phyloP scores from a whole-genome alignment of 1,140 invertebrate species.

The Hycleus phaleratus region DNA sequence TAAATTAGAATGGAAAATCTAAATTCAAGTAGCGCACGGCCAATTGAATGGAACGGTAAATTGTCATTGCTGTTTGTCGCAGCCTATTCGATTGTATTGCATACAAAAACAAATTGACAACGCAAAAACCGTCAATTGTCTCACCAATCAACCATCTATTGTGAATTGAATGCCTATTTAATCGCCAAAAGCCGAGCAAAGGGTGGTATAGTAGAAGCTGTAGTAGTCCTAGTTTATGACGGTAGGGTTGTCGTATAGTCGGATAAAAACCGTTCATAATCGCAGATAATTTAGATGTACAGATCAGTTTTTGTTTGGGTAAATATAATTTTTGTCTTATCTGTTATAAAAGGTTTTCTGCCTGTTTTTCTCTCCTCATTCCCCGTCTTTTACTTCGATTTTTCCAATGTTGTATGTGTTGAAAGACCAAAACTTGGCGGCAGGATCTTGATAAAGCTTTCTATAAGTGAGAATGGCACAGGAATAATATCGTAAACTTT shows the following conservation, averaged over 20 bases:
- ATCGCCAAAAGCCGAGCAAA: slow-evolving; percentile 27
- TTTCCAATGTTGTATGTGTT: slow-evolving; percentile 37
- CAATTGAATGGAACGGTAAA: slow-evolving; percentile 39
- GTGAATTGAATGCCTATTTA: slow-evolving; percentile 37
- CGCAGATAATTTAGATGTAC: no score
- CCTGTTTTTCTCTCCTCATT: slow-evolving; percentile 15
- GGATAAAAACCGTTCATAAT: no score
- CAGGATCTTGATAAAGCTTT: slow-evolving; percentile 39
- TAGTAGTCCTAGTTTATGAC: no score
- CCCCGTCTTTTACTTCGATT: slow-evolving; percentile 24
- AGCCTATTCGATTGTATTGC: slow-evolving; percentile 31
- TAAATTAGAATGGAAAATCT: slow-evolving; percentile 30
- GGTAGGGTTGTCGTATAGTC: no score
- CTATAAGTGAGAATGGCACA: slow-evolving; percentile 41
- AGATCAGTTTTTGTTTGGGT: no score
- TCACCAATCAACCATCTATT: slow-evolving; percentile 39
- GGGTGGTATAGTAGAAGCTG: slow-evolving; percentile 16
- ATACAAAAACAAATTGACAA: slow-evolving; percentile 42
- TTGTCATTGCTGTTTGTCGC: slow-evolving; percentile 34
- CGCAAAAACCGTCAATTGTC: slow-evolving; percentile 40
- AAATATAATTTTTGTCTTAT: no score
- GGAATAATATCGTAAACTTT: slow-evolving; percentile 44
- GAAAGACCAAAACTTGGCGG: slow-evolving; percentile 34
- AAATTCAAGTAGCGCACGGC: slow-evolving; percentile 35
- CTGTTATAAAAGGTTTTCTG: not conserved